Evolutionary conservation across 2,113 vertebrate genomes (phyloP).

Genomic region (Piliocolobus tephrosceles): DNA sequence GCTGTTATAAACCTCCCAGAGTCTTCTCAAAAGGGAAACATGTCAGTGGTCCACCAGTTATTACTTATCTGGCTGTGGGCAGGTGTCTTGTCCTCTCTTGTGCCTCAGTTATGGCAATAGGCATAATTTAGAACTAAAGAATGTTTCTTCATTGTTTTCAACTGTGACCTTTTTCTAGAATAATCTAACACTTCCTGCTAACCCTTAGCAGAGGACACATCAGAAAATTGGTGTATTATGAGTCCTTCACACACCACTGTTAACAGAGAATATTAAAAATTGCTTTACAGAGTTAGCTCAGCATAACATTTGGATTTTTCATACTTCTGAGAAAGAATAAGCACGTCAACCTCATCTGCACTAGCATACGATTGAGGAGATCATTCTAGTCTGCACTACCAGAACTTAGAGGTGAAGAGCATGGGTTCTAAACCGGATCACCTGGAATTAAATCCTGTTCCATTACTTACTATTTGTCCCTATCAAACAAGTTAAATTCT

Average conservation of each 20-base stretch:
- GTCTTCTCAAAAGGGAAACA: neutral
- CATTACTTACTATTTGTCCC: neutral
- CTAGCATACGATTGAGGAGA: neutral
- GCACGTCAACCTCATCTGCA: neutral
- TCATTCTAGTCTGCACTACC: neutral
- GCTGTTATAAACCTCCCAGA: neutral
- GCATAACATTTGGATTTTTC: neutral
- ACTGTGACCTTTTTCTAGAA: neutral
- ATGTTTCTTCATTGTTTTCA: neutral
- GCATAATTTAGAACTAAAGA: neutral
- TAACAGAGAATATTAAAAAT: neutral
- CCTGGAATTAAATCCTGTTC: neutral
- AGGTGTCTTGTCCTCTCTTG: neutral
- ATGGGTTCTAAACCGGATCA: neutral
- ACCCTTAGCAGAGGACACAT: neutral
- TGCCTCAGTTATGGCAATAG: neutral
- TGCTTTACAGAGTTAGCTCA: neutral
- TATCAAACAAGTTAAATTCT: neutral
- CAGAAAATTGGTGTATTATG: neutral
- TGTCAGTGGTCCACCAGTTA: neutral
- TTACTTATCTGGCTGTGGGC: neutral
- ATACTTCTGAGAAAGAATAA: neutral
- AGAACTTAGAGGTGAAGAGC: neutral
- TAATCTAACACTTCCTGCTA: neutral
- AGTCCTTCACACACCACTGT: neutral